A percentile compares a stretch with the other conserved stretches of the same genome.
These are phyloP conservation scores for Andricus quercusramuli DNA, from an alignment of 2,888 invertebrate genomes.

Conservation along the genomic window DNA sequence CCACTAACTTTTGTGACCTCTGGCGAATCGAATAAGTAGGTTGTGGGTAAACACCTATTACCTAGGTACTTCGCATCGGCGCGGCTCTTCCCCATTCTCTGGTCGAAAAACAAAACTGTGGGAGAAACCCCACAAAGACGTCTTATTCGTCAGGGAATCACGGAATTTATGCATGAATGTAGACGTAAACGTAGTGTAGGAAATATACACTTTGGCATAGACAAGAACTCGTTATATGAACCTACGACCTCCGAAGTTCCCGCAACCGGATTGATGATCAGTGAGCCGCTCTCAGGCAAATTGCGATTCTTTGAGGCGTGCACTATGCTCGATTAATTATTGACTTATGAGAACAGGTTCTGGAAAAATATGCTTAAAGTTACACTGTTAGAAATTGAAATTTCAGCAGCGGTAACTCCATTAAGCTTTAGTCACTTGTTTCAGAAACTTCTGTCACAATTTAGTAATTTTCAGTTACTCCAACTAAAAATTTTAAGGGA, in stretches of 20 bases:
- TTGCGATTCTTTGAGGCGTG: slow-evolving; percentile 39
- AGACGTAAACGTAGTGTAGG: slow-evolving; percentile 1
- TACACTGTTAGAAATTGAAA: neutral
- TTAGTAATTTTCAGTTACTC: too few species aligned
- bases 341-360: neutral
- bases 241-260: slow-evolving; percentile 23
- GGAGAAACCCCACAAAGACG: neutral
- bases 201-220: slow-evolving; percentile 9
- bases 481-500: too few species aligned
- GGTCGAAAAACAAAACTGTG: slow-evolving; percentile 29
- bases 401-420: too few species aligned
- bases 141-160: neutral
- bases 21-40: slow-evolving; percentile 27
- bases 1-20: slow-evolving; percentile 37
- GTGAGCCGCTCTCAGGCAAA: slow-evolving; percentile 21
- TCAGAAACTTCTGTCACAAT: too few species aligned
- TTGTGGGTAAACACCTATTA: slow-evolving; percentile 26
- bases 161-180: slow-evolving; percentile 18
- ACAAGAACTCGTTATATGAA: slow-evolving; percentile 22
- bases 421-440: too few species aligned
- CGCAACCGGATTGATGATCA: slow-evolving; percentile 38
- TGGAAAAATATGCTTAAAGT: neutral
- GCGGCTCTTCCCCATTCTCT: slow-evolving; percentile 1
- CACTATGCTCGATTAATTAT: slow-evolving; percentile 19
- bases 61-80: neutral